phyloP scores from a whole-genome alignment of 2,888 invertebrate species.

The Aethes cnicana region DNA sequence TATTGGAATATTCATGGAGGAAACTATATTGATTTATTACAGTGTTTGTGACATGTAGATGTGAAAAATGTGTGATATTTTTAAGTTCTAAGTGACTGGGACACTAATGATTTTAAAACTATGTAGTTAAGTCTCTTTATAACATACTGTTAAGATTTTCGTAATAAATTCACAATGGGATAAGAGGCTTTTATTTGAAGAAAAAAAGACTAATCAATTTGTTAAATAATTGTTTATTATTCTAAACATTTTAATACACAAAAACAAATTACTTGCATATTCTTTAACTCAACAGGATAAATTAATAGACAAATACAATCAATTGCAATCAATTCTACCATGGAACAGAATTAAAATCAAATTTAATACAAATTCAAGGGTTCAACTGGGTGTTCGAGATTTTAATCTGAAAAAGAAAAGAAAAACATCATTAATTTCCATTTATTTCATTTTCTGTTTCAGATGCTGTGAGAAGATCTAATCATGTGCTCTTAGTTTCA shows the following conservation, averaged over 20 bases:
- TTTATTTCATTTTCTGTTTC: slow-evolving; percentile 76
- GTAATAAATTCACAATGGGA: slow-evolving; percentile 64
- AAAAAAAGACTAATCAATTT: slow-evolving; percentile 41
- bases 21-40: slow-evolving; percentile 81
- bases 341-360: slow-evolving; percentile 13
- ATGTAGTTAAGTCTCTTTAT: slow-evolving; percentile 27
- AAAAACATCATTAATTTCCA: slow-evolving; percentile 61
- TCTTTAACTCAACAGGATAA: slow-evolving; percentile 30
- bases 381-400: slow-evolving; percentile 48
- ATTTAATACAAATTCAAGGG: slow-evolving; percentile 32
- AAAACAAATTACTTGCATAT: slow-evolving; percentile 39
- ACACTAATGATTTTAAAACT: slow-evolving; percentile 43
- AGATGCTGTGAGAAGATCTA: slow-evolving; percentile 72
- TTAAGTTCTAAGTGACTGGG: slow-evolving; percentile 46
- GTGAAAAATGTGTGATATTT: slow-evolving; percentile 53
- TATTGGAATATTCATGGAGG: slow-evolving; percentile 86
- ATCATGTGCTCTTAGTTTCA: slow-evolving; percentile 60
- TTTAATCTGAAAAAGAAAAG: slow-evolving; percentile 72
- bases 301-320: slow-evolving; percentile 23
- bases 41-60: slow-evolving; percentile 59
- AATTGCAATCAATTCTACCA: slow-evolving; percentile 17
- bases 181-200: slow-evolving; percentile 66
- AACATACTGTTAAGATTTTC: slow-evolving; percentile 52
- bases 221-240: slow-evolving; percentile 50
- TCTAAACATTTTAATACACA: slow-evolving; percentile 43